phyloP scores from a whole-genome alignment of 2,888 invertebrate genomes.

The Ormyrus rosae region DNA sequence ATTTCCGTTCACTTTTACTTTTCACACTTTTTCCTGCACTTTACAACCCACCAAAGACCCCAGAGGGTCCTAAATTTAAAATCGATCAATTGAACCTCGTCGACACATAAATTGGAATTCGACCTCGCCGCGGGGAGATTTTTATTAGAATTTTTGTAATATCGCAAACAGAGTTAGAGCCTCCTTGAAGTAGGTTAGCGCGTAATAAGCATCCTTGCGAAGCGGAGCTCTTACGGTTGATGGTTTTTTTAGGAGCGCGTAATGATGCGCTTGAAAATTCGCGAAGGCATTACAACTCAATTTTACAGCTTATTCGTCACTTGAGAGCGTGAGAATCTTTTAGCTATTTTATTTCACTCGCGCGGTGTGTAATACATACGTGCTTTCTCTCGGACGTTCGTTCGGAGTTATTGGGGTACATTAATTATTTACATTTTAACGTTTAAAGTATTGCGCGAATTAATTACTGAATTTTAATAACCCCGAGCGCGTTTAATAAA shows the following conservation, averaged over 20 bases:
- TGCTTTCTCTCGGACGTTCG: too few species aligned
- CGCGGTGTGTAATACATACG: background rate
- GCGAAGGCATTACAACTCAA: constrained; percentile 27
- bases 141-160: constrained; percentile 24
- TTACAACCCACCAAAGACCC: too few species aligned
- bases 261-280: constrained; percentile 42
- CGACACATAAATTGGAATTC: too few species aligned
- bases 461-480: too few species aligned
- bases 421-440: too few species aligned
- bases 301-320: constrained; percentile 21
- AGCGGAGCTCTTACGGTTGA: constrained; percentile 28
- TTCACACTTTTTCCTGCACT: too few species aligned
- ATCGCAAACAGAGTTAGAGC: constrained; percentile 7
- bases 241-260: constrained; percentile 40
- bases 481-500: too few species aligned
- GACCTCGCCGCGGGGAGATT: background rate
- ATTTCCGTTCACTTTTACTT: too few species aligned
- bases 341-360: background rate
- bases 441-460: too few species aligned
- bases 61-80: too few species aligned
- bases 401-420: too few species aligned
- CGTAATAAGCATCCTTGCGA: constrained; percentile 24
- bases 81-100: too few species aligned
- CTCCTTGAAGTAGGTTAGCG: constrained; percentile 43
- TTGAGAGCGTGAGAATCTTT: constrained; percentile 40